Evolutionary conservation across 2,113 vertebrate genomes (phyloP).

Genomic region (Hiodon tergisus): DNA sequence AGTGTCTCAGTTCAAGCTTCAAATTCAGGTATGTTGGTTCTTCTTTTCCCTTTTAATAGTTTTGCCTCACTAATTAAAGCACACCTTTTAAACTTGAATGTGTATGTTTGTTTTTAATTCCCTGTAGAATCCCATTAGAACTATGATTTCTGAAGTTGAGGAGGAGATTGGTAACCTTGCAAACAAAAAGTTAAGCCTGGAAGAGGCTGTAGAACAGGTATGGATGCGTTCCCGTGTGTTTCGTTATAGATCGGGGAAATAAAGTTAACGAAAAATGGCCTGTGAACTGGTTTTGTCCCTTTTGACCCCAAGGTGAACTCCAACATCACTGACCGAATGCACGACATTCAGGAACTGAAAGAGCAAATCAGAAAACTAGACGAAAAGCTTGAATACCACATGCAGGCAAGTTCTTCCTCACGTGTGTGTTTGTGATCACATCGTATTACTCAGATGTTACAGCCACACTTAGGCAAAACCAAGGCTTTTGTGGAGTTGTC

Average conservation of each 20-base stretch:
- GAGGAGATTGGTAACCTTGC: conserved; percentile 55
- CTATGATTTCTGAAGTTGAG: conserved; percentile 59
- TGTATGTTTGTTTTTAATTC: conserved; percentile 13
- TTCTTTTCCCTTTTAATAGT: background rate
- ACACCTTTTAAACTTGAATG: background rate
- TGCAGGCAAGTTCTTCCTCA: conserved; percentile 48
- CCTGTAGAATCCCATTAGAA: conserved; percentile 57
- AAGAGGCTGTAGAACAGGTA: conserved; percentile 64
- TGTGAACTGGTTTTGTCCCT: background rate
- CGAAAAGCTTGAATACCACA: conserved; percentile 50
- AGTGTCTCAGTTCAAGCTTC: conserved; percentile 69
- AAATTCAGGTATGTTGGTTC: conserved; percentile 70
- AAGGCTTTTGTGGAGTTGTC: no score
- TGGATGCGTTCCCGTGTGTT: background rate
- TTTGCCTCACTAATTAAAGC: background rate
- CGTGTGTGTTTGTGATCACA: background rate
- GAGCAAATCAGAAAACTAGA: conserved; percentile 65
- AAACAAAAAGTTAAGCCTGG: conserved; percentile 56
- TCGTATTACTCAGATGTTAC: background rate
- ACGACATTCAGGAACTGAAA: conserved; percentile 59
- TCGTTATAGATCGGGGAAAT: background rate
- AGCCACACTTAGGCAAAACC: background rate
- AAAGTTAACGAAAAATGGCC: background rate
- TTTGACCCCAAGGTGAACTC: conserved; percentile 49
- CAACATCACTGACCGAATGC: conserved; percentile 59